Base-by-base conservation (phyloP, 2,113 vertebrate genomes). In the Rafetus swinhoei region DNA sequence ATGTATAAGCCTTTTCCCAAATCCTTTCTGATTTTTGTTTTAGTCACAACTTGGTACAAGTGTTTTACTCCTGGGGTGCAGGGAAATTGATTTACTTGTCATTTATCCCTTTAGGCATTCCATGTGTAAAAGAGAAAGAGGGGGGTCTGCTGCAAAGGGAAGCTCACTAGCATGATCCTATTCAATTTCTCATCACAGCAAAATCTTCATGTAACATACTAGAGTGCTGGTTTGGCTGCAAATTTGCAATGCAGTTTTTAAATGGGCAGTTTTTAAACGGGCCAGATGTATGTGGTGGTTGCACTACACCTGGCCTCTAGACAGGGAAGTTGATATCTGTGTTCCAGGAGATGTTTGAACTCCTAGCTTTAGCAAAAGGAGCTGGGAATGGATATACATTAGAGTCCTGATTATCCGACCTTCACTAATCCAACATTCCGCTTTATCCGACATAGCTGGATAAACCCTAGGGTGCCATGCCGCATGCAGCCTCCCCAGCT, bases 281-380 rank as follows among this genome's bases (percentile, higher is more conserved):
- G 57, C 56, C 84, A 57, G 0, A 0, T 77, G 24, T 0, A 1
- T 90, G 3, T 45, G 86, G 50, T 85, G 90, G n/a, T 29, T 94
- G 93, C 83, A 86, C 81, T 94, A 84, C 82, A 32, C 32, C 84
- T 93, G 86, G 81, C 90, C 88, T 32, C 11, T 11, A 54, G 85
- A 79, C 85, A 80, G 65, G 86, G 54, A 95, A 53, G 79, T 90
- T 72, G 77, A 85, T 62, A 88, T 79, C 90, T 88, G 56, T 90
- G 81, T 94, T 92, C 91, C 60, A 94, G 88, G 79, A 94, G 74
- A 91, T 90, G 83, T 77, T 91, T 79, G 91, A 95, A 92, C 59
- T 65, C 59, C 74, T 62, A 89, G 91, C 85, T 93, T 92, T 86
- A 94, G 81, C 62, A 1, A 50, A 39, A 76, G 85, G 89, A 89